Evolutionary conservation across 2,888 invertebrate species (phyloP).

Genomic region (Eristalis pertinax): DNA sequence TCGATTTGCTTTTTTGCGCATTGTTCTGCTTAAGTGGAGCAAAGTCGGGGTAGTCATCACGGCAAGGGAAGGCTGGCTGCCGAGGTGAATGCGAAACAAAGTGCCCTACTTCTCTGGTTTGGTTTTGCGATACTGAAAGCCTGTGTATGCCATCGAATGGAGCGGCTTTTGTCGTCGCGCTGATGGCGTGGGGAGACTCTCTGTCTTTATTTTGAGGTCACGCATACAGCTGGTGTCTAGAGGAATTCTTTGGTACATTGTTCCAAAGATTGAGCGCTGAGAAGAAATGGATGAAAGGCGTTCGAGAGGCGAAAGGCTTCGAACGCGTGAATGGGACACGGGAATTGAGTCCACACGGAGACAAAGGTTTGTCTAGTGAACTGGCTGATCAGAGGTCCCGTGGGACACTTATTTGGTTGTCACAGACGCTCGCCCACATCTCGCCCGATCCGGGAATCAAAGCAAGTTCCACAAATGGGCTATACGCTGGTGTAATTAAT

Average conservation of each 20-base stretch:
- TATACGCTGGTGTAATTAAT: background rate
- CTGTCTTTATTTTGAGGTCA: background rate
- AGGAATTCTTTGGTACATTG: background rate
- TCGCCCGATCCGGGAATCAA: too few relatives aligned
- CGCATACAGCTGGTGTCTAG: background rate
- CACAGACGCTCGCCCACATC: too few relatives aligned
- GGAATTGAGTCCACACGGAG: too few relatives aligned
- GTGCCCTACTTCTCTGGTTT: background rate
- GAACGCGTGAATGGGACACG: too few relatives aligned
- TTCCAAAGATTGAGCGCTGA: background rate
- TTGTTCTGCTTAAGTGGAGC: background rate
- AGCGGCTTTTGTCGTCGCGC: background rate
- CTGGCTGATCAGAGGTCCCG: too few relatives aligned
- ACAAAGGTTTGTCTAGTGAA: too few relatives aligned
- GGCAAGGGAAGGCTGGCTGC: background rate
- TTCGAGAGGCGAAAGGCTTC: background rate
- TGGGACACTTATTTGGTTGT: too few relatives aligned
- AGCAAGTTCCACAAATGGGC: background rate
- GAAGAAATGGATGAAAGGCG: background rate
- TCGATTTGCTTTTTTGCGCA: background rate
- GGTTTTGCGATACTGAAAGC: background rate
- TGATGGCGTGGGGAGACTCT: background rate
- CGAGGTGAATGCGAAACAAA: slow-evolving; percentile 1
- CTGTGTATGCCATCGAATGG: background rate
- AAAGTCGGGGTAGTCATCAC: background rate